These are phyloP conservation scores for Pachycephala philippinensis DNA, from an alignment of 2,113 vertebrate species.

Conservation along the genomic window DNA sequence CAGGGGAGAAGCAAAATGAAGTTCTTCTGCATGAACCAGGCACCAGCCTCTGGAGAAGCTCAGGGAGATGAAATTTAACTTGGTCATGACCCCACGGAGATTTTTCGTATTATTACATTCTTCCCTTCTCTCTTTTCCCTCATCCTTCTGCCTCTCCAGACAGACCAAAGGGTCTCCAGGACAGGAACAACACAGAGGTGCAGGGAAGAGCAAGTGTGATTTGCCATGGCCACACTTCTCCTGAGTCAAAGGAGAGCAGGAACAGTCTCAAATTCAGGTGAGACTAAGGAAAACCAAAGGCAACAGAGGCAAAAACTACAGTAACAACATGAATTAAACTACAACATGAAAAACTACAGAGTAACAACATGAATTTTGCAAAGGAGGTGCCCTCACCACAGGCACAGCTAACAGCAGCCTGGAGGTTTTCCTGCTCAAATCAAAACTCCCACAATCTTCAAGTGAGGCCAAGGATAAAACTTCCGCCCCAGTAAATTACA, in stretches of 20 bases:
- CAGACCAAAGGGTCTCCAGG: neutral
- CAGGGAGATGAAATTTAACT: neutral
- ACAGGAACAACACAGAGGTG: neutral
- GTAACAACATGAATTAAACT: no score
- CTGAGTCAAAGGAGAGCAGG: neutral
- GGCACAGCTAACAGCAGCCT: neutral
- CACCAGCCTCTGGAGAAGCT: neutral
- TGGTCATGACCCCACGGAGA: neutral
- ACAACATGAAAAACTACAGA: no score
- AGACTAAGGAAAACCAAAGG: neutral
- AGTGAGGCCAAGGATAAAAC: neutral
- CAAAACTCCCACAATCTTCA: neutral
- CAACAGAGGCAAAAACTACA: neutral
- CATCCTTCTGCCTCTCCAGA: neutral
- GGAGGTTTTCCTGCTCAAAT: neutral
- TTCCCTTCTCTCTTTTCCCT: neutral
- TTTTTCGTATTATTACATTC: no score
- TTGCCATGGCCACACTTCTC: accelerated
- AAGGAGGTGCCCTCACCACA: neutral
- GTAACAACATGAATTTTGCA: neutral
- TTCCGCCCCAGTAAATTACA: neutral
- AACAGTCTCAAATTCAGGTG: neutral
- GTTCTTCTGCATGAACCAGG: neutral
- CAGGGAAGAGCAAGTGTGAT: neutral
- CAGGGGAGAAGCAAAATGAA: neutral